Conservation (phyloP, 2,797 vertebrate genomes). For the Liasis olivaceus region DNA sequence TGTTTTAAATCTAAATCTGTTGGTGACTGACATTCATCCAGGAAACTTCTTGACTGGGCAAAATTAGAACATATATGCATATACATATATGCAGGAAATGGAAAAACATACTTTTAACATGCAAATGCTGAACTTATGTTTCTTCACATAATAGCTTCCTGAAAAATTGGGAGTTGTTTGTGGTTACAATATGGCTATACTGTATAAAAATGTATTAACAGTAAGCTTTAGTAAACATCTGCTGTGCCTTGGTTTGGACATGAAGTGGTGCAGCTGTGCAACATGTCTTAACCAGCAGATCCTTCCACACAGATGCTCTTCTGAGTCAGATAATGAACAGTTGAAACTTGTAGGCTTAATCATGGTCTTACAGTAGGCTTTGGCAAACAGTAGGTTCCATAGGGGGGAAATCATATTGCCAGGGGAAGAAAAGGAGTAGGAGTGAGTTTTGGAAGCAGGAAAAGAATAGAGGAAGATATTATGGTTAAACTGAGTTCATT, state of each 20-base stretch:
- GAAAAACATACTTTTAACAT: not conserved
- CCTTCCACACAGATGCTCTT: conserved; percentile 48
- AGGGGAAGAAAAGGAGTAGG: not conserved
- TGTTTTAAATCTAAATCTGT: not conserved
- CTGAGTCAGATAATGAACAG: conserved; percentile 64
- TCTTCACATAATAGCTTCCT: not conserved
- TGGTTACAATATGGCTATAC: not conserved
- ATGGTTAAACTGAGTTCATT: conserved; percentile 40
- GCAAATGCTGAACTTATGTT: not conserved
- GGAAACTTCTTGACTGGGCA: not conserved
- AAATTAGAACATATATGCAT: not conserved
- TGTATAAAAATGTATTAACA: not conserved
- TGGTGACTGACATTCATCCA: not conserved
- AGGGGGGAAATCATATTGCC: not conserved
- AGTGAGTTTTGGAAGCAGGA: not conserved
- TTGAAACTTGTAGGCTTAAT: conserved; percentile 53
- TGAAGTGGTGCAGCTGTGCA: conserved; percentile 55
- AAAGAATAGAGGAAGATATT: not conserved
- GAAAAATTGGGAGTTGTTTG: conserved; percentile 1
- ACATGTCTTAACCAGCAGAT: conserved; percentile 37
- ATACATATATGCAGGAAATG: not conserved
- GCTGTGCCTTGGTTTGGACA: conserved; percentile 41
- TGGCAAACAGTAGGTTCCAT: conserved; percentile 38
- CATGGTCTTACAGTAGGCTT: conserved; percentile 25
- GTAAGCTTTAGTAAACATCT: conserved; percentile 41